These are phyloP conservation scores for Garra rufa DNA, from an alignment of 2,113 vertebrate species.

Conservation along the genomic window DNA sequence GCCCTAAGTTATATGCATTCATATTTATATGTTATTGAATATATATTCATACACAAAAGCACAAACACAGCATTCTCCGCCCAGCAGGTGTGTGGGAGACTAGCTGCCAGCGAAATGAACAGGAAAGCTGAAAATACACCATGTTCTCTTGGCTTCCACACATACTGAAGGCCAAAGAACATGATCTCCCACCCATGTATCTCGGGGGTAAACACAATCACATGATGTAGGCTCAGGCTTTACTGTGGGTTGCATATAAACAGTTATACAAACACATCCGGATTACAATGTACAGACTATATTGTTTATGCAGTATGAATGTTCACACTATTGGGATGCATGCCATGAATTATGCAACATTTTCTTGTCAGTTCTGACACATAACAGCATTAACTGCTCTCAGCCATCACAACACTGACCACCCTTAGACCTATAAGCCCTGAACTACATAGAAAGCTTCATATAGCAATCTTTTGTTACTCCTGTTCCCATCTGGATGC, in stretches of 20 bases:
- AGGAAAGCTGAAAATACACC: slow-evolving; percentile 1
- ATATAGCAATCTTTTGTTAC: slow-evolving; percentile 3
- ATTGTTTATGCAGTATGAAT: slow-evolving; percentile 5
- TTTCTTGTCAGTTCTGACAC: neutral
- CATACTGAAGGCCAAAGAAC: neutral
- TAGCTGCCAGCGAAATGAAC: neutral
- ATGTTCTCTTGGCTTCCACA: slow-evolving; percentile 24
- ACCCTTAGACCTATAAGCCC: neutral
- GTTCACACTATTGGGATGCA: neutral
- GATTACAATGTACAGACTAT: neutral
- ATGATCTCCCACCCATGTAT: neutral
- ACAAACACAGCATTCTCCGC: neutral
- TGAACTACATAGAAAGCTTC: neutral
- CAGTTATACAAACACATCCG: neutral
- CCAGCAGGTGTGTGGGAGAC: slow-evolving; percentile 1
- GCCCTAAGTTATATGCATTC: neutral
- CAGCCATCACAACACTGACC: slow-evolving; percentile 5
- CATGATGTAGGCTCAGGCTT: neutral
- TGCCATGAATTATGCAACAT: slow-evolving; percentile 35
- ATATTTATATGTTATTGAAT: neutral
- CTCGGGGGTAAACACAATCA: neutral
- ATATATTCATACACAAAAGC: neutral
- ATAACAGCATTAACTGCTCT: neutral
- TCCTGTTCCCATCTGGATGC: slow-evolving; percentile 51
- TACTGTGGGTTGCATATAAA: neutral